Evolutionary conservation across 2,888 invertebrate species (phyloP).

Genomic region (Acleris holmiana): DNA sequence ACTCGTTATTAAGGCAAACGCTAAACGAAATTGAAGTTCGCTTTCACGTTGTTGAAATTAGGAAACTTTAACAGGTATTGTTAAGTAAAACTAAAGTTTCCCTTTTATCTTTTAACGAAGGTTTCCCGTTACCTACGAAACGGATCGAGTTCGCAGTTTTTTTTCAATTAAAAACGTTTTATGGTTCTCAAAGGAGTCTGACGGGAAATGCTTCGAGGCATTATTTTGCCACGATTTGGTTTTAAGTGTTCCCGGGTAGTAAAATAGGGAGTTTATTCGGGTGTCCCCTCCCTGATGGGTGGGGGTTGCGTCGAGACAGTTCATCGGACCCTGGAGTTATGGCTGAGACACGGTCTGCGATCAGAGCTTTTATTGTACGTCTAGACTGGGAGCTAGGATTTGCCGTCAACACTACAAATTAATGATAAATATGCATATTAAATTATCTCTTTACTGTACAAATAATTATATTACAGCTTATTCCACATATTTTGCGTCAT

Average conservation of each 20-base stretch:
- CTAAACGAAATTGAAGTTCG: constrained; percentile 30
- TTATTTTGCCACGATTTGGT: constrained; percentile 46
- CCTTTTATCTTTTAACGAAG: constrained; percentile 59
- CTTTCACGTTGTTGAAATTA: constrained; percentile 44
- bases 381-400: constrained; percentile 42
- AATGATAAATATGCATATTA: constrained; percentile 11
- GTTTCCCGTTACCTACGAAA: constrained; percentile 47
- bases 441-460: not conserved
- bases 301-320: constrained; percentile 62
- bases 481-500: no score
- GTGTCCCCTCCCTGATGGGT: constrained; percentile 37
- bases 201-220: constrained; percentile 35
- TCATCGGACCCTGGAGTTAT: constrained; percentile 66
- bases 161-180: constrained; percentile 39
- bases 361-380: constrained; percentile 58
- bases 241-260: constrained; percentile 38
- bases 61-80: constrained; percentile 47
- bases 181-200: constrained; percentile 41
- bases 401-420: constrained; percentile 15
- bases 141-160: constrained; percentile 38
- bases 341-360: constrained; percentile 50
- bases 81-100: constrained; percentile 45
- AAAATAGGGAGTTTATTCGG: constrained; percentile 41
- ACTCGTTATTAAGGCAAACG: constrained; percentile 15
- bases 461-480: no score